Evolutionary conservation across 2,797 vertebrate genomes (phyloP).

Genomic region (Eutrigla gurnardus): DNA sequence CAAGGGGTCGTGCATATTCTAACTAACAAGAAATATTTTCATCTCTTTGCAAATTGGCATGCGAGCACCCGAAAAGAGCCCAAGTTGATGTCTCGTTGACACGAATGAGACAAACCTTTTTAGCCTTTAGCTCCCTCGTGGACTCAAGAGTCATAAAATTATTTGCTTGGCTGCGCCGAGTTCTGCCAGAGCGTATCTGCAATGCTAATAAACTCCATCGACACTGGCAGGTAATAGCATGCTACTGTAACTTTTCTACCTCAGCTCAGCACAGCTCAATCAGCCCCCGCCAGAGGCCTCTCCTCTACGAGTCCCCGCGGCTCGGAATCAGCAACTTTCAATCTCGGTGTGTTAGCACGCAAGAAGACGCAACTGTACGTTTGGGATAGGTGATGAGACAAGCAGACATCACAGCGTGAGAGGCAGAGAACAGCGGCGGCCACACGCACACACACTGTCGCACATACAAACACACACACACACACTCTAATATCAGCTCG

Average conservation of each 20-base stretch:
- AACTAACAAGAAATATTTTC: slow-evolving; percentile 19
- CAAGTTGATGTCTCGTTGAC: slow-evolving; percentile 60
- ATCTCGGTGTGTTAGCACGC: slow-evolving; percentile 81
- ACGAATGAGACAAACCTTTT: slow-evolving; percentile 77
- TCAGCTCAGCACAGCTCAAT: slow-evolving; percentile 81
- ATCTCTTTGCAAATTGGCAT: slow-evolving; percentile 43
- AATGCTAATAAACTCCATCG: slow-evolving; percentile 82
- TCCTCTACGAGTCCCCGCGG: slow-evolving; percentile 77
- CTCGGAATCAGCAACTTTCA: slow-evolving; percentile 82
- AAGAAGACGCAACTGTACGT: slow-evolving; percentile 79
- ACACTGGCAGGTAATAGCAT: slow-evolving; percentile 80
- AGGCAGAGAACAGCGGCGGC: slow-evolving; percentile 50
- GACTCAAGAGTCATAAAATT: slow-evolving; percentile 73
- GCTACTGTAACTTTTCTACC: slow-evolving; percentile 83
- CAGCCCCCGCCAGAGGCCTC: slow-evolving; percentile 79
- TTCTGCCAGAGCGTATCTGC: slow-evolving; percentile 78
- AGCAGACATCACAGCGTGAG: slow-evolving; percentile 73
- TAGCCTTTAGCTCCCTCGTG: slow-evolving; percentile 71
- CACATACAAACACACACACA: slow-evolving; percentile 55
- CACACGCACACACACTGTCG: slow-evolving; percentile 15
- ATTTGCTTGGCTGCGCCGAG: slow-evolving; percentile 80
- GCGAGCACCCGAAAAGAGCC: slow-evolving; percentile 25
- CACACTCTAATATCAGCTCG: slow-evolving; percentile 77
- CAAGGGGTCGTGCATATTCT: slow-evolving; percentile 21
- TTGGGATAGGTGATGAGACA: slow-evolving; percentile 81